Conservation (phyloP, 2,888 invertebrate genomes). For the Eupithecia subfuscata region DNA sequence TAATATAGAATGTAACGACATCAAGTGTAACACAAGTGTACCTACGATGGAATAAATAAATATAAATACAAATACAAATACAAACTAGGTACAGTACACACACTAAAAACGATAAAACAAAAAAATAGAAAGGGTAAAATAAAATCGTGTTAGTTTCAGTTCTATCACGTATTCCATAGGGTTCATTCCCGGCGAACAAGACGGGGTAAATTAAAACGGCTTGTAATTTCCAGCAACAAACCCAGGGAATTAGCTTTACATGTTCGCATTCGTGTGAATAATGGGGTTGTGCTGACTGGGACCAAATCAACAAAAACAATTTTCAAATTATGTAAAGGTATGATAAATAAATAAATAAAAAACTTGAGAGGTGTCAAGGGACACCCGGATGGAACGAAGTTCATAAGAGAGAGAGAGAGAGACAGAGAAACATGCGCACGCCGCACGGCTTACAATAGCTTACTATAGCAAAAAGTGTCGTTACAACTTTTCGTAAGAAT, state of each 20-base stretch:
- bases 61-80: too few relatives aligned
- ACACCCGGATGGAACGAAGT: too few relatives aligned
- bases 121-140: background rate
- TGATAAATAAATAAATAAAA: too few relatives aligned
- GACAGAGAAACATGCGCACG: too few relatives aligned
- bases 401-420: too few relatives aligned
- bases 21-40: too few relatives aligned
- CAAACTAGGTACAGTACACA: background rate
- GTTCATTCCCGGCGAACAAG: slow-evolving; percentile 35
- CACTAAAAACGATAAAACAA: background rate
- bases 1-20: too few relatives aligned
- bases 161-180: background rate
- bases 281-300: slow-evolving; percentile 20
- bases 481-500: too few relatives aligned
- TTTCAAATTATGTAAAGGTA: background rate
- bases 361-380: too few relatives aligned
- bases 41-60: too few relatives aligned
- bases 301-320: slow-evolving; percentile 22
- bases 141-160: slow-evolving; percentile 9
- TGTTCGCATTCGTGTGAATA: slow-evolving; percentile 36
- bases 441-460: too few relatives aligned
- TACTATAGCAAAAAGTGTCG: too few relatives aligned
- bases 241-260: slow-evolving; percentile 43
- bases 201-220: slow-evolving; percentile 43
- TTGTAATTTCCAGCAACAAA: slow-evolving; percentile 45